phyloP scores from a whole-genome alignment of 2,797 vertebrate species.

The Premnoplex brunnescens region DNA sequence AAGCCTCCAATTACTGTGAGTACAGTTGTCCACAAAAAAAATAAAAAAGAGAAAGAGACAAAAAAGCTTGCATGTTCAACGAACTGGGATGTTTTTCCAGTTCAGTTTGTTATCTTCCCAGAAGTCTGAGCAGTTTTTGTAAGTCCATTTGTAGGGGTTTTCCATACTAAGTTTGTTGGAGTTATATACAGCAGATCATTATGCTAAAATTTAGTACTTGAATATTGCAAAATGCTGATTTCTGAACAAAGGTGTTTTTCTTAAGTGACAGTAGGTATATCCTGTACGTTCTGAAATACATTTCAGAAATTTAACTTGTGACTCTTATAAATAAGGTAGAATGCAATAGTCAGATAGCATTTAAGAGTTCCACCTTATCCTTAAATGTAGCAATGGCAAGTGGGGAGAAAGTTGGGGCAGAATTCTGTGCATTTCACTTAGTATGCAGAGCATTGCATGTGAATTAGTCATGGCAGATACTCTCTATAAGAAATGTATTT shows the following conservation, averaged over 20 bases:
- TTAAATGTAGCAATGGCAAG: not conserved
- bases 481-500: not conserved
- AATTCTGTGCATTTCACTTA: accelerated
- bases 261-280: not conserved
- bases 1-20: not conserved
- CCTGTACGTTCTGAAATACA: not conserved
- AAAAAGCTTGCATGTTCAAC: not conserved
- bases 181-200: not conserved
- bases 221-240: not conserved
- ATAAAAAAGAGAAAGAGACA: not conserved
- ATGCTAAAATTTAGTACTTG: not conserved
- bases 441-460: not conserved
- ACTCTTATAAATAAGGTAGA: not conserved
- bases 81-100: not conserved
- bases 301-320: not conserved
- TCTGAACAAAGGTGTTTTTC: not conserved
- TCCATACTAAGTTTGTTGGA: not conserved
- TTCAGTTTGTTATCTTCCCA: not conserved
- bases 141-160: not conserved
- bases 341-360: not conserved
- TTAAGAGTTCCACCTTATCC: not conserved
- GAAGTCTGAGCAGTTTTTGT: not conserved
- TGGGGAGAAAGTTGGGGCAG: not conserved
- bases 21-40: not conserved
- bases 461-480: not conserved